Base-by-base conservation (phyloP, 2,888 invertebrate genomes). In the Dyspetes luteomarginatus region DNA sequence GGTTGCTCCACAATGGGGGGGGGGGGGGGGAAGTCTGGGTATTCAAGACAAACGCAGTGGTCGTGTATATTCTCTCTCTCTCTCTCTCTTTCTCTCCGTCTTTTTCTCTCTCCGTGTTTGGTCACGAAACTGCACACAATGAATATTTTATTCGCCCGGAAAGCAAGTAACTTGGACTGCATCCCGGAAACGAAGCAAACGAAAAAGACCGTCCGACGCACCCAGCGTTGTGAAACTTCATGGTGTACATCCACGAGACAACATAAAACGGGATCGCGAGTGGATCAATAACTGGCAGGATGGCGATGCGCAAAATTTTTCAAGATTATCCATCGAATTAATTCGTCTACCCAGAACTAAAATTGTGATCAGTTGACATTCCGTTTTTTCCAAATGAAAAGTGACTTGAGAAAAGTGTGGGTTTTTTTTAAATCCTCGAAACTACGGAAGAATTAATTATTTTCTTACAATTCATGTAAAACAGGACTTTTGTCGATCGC, bases 101-200 rank as follows among this genome's bases (percentile, higher is more conserved):
- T 41, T 28, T 30, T n/a, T 73, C 28, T 56, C 64, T 73, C 24
- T 48, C 56, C 41, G 60, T 62, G 50, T 52, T 68, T 56, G 28
- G 68, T 68, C 73, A 48, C 77, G 77, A 74, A 81, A 77, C 81
- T 81, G 64, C 68, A 69, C 68, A 60, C 77, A 65, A 68, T 81
- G 81, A 81, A 81, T 81, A 81, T 81, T 81, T 81, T 65, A 81
- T 81, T 77, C 41, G 68, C 73, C 64, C 64, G 81, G 73, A 77
- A 81, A 81, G 77, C 76, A 67, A 60, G 58, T 36, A 67, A 60
- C 58, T 72, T 81, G 77, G 58, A 72, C 65, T 78, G 69, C 77
- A 76, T 72, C 41, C 73, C 77, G 81, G 81, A 81, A 81, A 73
- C 77, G 58, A 77, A 76, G 64, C n/a, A n/a, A 43, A 48, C 3